A percentile compares a stretch with the other conserved stretches of the same genome.
Conservation (phyloP, 2,888 invertebrate genomes). For the Scaptomyza flava region DNA sequence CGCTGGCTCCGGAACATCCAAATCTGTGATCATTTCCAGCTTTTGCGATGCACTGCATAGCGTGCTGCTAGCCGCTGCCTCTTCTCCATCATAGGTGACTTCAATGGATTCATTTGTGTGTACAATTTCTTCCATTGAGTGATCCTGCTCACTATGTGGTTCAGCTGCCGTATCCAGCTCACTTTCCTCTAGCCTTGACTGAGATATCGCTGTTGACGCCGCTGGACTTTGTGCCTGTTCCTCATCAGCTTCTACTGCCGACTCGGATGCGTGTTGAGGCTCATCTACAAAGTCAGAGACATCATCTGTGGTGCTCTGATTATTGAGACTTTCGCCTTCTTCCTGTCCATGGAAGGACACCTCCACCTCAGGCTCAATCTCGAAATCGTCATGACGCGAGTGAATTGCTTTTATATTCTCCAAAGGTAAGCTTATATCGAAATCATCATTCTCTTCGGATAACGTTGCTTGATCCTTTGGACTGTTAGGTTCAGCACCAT, state of each 20-base stretch:
- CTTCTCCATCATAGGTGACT: slow-evolving; percentile 75
- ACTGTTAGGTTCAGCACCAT: slow-evolving; percentile 31
- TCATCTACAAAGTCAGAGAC: slow-evolving; percentile 83
- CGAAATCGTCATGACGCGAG: slow-evolving; percentile 60
- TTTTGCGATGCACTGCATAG: slow-evolving; percentile 28
- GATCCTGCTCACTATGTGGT: slow-evolving; percentile 77
- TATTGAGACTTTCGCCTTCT: slow-evolving; percentile 70
- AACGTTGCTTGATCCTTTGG: slow-evolving; percentile 13
- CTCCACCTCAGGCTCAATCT: not conserved
- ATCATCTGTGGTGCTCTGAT: slow-evolving; percentile 83
- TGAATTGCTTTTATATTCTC: slow-evolving; percentile 58
- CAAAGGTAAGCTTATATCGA: slow-evolving; percentile 69
- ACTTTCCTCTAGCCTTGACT: slow-evolving; percentile 33
- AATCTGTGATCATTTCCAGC: slow-evolving; percentile 60
- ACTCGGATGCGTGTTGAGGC: slow-evolving; percentile 36
- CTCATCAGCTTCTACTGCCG: slow-evolving; percentile 6
- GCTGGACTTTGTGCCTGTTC: slow-evolving; percentile 9
- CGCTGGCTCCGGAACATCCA: slow-evolving; percentile 57
- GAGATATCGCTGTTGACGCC: slow-evolving; percentile 4
- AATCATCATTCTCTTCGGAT: slow-evolving; percentile 58
- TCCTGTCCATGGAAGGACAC: slow-evolving; percentile 5
- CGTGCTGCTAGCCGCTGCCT: slow-evolving; percentile 59
- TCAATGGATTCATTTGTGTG: slow-evolving; percentile 82
- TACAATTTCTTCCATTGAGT: slow-evolving; percentile 82
- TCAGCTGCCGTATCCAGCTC: slow-evolving; percentile 25